A percentile compares a stretch with the other conserved stretches of the same genome.
Evolutionary conservation across 1,140 invertebrate species (phyloP).

Genomic region (Trichogramma pretiosum): DNA sequence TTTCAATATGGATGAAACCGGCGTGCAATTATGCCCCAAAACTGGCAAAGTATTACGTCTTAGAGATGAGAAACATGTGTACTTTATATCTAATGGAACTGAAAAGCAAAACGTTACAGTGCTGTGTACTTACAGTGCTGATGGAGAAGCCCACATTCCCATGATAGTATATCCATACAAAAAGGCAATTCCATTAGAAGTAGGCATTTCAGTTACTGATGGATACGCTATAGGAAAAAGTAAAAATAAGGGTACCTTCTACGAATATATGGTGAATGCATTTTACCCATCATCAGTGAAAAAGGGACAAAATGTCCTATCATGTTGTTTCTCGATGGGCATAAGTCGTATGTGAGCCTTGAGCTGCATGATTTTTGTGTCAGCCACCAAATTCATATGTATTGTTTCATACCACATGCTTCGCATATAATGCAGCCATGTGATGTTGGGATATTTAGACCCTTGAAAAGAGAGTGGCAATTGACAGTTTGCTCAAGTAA

Average conservation of each 20-base stretch:
- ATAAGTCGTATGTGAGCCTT: slow-evolving; percentile 26
- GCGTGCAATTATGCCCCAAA: slow-evolving; percentile 30
- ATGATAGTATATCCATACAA: too few relatives aligned
- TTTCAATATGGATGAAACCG: slow-evolving; percentile 33
- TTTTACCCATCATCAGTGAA: slow-evolving; percentile 24
- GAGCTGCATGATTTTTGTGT: slow-evolving; percentile 25
- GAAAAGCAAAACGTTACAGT: background rate
- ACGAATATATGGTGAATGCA: slow-evolving; percentile 25
- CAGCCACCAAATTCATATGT: slow-evolving; percentile 20
- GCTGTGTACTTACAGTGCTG: too few relatives aligned
- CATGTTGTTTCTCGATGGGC: slow-evolving; percentile 30
- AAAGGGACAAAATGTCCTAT: slow-evolving; percentile 23
- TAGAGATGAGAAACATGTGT: slow-evolving; percentile 27
- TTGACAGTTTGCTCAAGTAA: slow-evolving; percentile 22
- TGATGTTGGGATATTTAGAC: slow-evolving; percentile 33
- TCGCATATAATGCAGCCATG: slow-evolving; percentile 37
- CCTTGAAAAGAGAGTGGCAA: slow-evolving; percentile 33
- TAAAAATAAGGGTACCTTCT: too few relatives aligned
- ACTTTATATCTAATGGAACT: slow-evolving; percentile 23
- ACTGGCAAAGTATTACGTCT: slow-evolving; percentile 27
- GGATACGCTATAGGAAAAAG: too few relatives aligned
- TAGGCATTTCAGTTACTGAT: too few relatives aligned
- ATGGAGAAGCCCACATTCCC: too few relatives aligned
- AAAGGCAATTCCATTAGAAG: too few relatives aligned
- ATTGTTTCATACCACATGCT: slow-evolving; percentile 34